Evolutionary conservation across 2,797 vertebrate species (phyloP), one percentile per base, ranked within the genome.

Genomic region (Hydrocynus forskahlii): DNA sequence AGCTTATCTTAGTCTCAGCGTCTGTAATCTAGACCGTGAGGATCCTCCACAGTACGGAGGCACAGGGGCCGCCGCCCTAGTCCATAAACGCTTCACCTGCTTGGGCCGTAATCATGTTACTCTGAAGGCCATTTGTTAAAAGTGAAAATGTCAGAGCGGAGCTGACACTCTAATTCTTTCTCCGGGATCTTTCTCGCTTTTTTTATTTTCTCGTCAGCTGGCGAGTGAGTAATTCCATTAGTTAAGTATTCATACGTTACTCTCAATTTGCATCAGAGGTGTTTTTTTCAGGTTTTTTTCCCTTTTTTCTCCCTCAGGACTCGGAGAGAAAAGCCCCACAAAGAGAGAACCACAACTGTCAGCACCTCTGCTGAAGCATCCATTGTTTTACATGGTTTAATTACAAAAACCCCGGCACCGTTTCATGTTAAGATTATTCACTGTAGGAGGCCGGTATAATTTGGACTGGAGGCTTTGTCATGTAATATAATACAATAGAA

Each of bases 361-460:
- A 86, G 86, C 84, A 89, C 86, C 91, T 93, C 88, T 88, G 89
- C 91, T 90, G 91, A 91, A 88, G 89, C 87, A 76, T 85, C 92
- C 81, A 87, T 92, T 72, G 91, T 91, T 91, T 91, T 91, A 89
- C 91, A 91, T 88, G 83, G 94, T 92, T 93, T 94, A 93, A 95
- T 95, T 94, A 94, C 93, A 94, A 94, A 94, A 94, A 93, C 66
- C 94, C 94, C 90, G 87, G 88, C 85, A 89, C 88, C 84, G 84
- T 94, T 94, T 94, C 94, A 90, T 91, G 93, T 93, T 92, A 94
- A 95, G 94, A 95, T 94, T 94, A 94, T 91, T 95, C 95, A 94
- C 93, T 87, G 93, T 93, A 89, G 94, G 95, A 94, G 92, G 93
- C 91, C 89, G 55, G 90, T 91, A 87, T 95, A 94, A 95, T 95